Base-by-base conservation (phyloP, 2,888 invertebrate species). In the Caenorhabditis plicata region DNA sequence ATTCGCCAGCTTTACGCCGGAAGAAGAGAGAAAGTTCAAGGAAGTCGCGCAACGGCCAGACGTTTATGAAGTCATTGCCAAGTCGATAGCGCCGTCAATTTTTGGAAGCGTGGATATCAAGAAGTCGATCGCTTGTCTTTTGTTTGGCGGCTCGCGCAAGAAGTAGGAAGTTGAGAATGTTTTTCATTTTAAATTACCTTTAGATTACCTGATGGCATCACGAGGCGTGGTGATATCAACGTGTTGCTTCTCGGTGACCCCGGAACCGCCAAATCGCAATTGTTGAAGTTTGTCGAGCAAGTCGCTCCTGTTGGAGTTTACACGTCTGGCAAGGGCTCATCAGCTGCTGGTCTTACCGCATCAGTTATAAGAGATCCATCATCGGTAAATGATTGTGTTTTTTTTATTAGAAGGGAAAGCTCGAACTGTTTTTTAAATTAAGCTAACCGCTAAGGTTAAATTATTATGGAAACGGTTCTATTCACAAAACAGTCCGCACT, bases 301-400 rank as follows among this genome's bases (percentile, higher is more conserved):
- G 71, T 72, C 8, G 60, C 78, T 8, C 79, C 79, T 7, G 75
- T 78, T 36, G 76, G 76, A 22, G 80, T 85, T 26, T 98, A 98
- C 81, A 98, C 96, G 0, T 96, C 95, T 0, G 98, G 98, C n/a
- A 98, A 99, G 84, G 98, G 98, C 2, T 94, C 94, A 68, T 95
- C 94, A 76, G 98, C 98, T 2, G 98, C 98, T 57, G 98, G 98
- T 83, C 86, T 98, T 31, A 99, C 98, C 20, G 98, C 98, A 0
- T 94, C 95, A 0, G 95, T 99, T 25, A 90, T 89, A 65, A 85
- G 94, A 71, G 98, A 98, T 84, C 94, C 95, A 2, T 85, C 87
- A 11, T 88, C 93, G 54, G 92, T 94, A 83, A 87, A 87, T 77
- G 31, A 3, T 25, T 7, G 17, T 15, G 3, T 20, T 45, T 22